Conservation (phyloP, 2,888 invertebrate genomes). For the Boloria euphrosyne region DNA sequence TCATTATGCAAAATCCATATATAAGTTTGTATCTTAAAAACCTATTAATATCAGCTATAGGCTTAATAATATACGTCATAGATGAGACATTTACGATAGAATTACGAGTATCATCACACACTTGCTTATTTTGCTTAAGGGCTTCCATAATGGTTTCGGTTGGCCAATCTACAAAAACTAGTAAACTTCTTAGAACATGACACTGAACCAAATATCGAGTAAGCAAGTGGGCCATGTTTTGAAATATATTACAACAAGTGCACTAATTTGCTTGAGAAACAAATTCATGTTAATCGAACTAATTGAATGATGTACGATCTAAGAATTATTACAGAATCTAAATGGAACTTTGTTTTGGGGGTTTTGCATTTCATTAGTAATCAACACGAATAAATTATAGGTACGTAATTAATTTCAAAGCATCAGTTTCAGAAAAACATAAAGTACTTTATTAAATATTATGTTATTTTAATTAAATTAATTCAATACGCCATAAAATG, state of each 20-base stretch:
- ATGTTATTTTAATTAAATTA: too few relatives aligned
- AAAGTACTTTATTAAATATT: too few relatives aligned
- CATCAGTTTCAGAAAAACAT: too few relatives aligned
- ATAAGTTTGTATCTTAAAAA: neutral
- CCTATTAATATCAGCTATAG: neutral
- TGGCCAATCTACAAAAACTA: slow-evolving; percentile 7
- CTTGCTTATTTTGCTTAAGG: slow-evolving; percentile 7
- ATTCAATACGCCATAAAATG: neutral
- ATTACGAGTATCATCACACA: neutral
- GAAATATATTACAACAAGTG: slow-evolving; percentile 12
- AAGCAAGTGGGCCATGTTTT: slow-evolving; percentile 24
- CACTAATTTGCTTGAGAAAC: slow-evolving; percentile 28
- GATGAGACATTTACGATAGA: neutral
- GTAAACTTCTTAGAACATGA: neutral
- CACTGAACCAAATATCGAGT: slow-evolving; percentile 5
- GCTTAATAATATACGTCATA: too few relatives aligned
- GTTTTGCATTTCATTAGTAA: too few relatives aligned
- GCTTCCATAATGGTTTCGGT: slow-evolving; percentile 14
- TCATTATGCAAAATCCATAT: too few relatives aligned
- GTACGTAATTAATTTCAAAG: too few relatives aligned
- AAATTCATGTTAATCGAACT: slow-evolving; percentile 19
- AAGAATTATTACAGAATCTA: too few relatives aligned
- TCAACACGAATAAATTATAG: too few relatives aligned
- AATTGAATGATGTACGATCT: slow-evolving; percentile 14
- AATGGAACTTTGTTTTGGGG: too few relatives aligned